phyloP scores from a whole-genome alignment of 2,797 vertebrate species.

The Atherinosoma microstoma region DNA sequence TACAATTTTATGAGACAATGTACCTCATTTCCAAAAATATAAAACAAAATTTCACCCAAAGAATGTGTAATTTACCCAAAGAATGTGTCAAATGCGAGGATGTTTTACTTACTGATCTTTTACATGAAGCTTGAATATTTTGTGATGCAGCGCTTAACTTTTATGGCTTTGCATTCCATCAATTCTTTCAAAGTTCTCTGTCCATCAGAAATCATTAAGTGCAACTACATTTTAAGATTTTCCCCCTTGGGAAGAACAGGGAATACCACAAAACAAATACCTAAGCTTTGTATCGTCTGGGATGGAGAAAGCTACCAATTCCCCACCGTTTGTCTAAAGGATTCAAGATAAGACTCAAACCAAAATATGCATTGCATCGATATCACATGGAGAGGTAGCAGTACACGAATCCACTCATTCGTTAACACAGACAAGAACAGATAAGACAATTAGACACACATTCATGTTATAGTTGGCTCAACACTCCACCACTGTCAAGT shows the following conservation, averaged over 20 bases:
- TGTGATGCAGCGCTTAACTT: neutral
- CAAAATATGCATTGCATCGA: neutral
- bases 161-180: neutral
- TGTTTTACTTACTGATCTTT: too few species aligned
- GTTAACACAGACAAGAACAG: constrained; percentile 42
- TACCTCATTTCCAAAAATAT: too few species aligned
- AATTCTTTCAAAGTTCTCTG: neutral
- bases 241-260: neutral
- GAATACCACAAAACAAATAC: neutral
- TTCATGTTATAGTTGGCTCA: constrained; percentile 78
- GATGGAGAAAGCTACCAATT: neutral
- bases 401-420: constrained; percentile 30
- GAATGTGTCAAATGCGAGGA: too few species aligned
- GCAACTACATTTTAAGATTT: neutral
- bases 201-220: neutral
- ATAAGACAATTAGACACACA: constrained; percentile 65
- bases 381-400: constrained; percentile 19
- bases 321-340: neutral
- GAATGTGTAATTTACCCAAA: too few species aligned
- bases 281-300: neutral
- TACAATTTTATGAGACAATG: too few species aligned
- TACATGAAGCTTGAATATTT: neutral
- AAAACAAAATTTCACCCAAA: too few species aligned
- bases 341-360: neutral
- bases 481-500: constrained; percentile 84